Percentiles rank a stretch among this genome's conserved stretches.
Evolutionary conservation across 2,797 vertebrate genomes (phyloP).

Genomic region (Poecile montanus): DNA sequence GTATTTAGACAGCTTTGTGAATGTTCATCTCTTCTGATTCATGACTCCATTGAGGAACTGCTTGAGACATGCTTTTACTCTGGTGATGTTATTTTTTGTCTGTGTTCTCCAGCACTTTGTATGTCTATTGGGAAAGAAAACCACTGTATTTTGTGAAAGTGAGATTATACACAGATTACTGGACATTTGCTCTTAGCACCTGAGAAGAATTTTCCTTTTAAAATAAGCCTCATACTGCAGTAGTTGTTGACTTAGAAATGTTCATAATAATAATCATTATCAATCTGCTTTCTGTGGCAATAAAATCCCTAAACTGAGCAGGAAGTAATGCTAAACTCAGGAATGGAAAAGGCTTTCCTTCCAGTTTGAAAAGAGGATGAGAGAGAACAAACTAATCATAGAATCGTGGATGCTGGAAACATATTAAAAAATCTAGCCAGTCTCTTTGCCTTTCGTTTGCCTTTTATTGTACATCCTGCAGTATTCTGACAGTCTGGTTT

Average conservation of each 20-base stretch:
- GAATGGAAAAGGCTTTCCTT: conserved; percentile 24
- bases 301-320: conserved; percentile 35
- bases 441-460: neutral
- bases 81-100: neutral
- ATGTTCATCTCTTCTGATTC: neutral
- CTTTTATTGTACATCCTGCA: conserved; percentile 39
- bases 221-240: neutral
- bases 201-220: conserved; percentile 15
- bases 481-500: conserved; percentile 51
- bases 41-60: neutral
- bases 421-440: conserved; percentile 41
- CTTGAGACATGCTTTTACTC: neutral
- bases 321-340: conserved; percentile 23
- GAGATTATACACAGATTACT: conserved; percentile 17
- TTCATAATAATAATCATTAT: conserved; percentile 48
- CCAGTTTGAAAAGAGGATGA: conserved; percentile 48
- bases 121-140: neutral
- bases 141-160: neutral
- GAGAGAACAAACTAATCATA: conserved; percentile 58
- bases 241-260: conserved; percentile 37
- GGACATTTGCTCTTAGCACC: conserved; percentile 2
- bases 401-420: neutral
- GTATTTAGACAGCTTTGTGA: conserved; percentile 1
- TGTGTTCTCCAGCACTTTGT: neutral
- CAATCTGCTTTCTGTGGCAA: conserved; percentile 42